Evolutionary conservation across 2,113 vertebrate genomes (phyloP), one percentile per base, ranked within the genome.

Genomic region (Cercocebus atys): DNA sequence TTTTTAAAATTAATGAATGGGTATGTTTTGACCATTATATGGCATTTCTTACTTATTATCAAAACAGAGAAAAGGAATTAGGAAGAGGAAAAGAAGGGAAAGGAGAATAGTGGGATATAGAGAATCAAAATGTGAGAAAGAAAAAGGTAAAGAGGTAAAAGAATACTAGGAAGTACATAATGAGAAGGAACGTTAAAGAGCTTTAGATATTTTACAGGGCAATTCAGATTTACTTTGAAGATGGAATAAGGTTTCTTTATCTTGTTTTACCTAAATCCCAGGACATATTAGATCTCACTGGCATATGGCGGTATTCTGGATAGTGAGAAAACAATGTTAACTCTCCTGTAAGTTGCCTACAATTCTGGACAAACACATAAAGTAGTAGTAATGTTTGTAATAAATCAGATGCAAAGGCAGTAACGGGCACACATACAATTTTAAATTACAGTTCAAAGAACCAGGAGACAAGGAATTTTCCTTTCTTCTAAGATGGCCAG

Each of bases 161-260:
- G 32, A 23, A 55, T 12, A 23, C 35, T 43, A 76, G 27, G 16
- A 76, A 57, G 13, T 52, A 57, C 8, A 7, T 40, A 78, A 52
- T 50, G 2, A 76, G 52, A 27, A 92, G 55, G 32, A 83, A 80
- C 38, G 6, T 50, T 61, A 78, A 57, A 25, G 78, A 81, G 35
- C 35, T 82, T 45, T 40, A 89, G 80, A 43, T 61, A 78, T 79
- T 94, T 88, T 70, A 66, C 79, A 43, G 70, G 80, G 80, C 68
- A 94, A 80, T 30, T 80, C n/a, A 95, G 80, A 90, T 57, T 84
- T 88, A 90, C 7, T 88, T 43, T 40, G 50, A 92, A 92, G 38
- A 92, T 40, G 4, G 70, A 76, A 81, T 38, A 76, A 73, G 40
- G 35, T 20, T 50, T 85, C 32, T 50, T 61, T 94, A 93, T 70